A percentile compares a stretch with the other conserved stretches of the same genome.
phyloP scores from a whole-genome alignment of 30 jellyfish, hydroid and myxozoan species.

The Clytia hemisphaerica region DNA sequence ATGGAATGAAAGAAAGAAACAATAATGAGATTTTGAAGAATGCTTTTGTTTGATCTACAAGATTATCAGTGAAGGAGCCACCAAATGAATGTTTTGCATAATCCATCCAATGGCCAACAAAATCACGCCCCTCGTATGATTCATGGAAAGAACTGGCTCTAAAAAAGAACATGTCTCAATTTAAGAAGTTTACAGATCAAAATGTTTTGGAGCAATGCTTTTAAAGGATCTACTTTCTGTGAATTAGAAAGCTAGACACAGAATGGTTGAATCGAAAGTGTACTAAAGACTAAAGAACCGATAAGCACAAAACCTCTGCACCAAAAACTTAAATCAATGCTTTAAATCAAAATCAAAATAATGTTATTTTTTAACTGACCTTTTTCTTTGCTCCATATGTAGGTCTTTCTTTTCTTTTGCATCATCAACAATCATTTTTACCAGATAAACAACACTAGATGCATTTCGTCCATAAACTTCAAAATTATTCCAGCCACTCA shows the following conservation, averaged over 20 bases:
- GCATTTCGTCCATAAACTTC: neutral
- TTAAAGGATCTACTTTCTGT: no score
- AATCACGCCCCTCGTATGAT: no score
- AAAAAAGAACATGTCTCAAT: no score
- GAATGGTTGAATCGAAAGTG: neutral
- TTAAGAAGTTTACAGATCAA: no score
- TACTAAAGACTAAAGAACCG: neutral
- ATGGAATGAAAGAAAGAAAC: conserved; percentile 53
- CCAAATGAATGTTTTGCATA: conserved; percentile 61
- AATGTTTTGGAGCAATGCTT: no score
- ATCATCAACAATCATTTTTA: conserved; percentile 22
- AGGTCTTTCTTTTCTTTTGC: conserved; percentile 28
- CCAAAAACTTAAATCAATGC: neutral
- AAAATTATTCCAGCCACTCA: conserved; percentile 37
- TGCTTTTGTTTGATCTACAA: conserved; percentile 48
- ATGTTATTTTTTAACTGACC: no score
- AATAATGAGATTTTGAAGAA: conserved; percentile 22
- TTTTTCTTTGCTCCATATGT: neutral
- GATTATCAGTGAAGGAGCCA: conserved; percentile 52
- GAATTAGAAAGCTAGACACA: no score
- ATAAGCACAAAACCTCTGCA: neutral
- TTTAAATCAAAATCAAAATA: no score
- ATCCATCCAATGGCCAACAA: conserved; percentile 57
- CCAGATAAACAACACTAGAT: conserved; percentile 7
- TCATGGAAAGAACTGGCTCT: no score